Conservation (phyloP, 2,797 vertebrate species). For the Nothura maculosa region DNA sequence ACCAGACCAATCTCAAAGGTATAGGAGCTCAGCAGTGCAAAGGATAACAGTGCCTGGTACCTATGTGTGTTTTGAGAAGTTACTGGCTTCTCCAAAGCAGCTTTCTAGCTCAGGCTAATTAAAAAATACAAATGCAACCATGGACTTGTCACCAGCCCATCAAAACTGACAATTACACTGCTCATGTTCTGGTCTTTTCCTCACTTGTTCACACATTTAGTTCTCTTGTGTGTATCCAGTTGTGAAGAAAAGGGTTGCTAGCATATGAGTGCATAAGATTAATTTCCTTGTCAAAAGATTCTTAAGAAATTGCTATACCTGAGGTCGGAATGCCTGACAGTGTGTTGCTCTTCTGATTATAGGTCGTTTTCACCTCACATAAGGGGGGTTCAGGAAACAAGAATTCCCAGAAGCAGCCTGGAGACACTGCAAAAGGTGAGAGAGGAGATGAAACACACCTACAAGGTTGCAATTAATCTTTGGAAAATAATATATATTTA, state of each 20-base stretch:
- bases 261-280: not conserved
- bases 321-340: not conserved
- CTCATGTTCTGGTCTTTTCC: too few species aligned
- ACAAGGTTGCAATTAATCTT: not conserved
- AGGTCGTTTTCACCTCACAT: not conserved
- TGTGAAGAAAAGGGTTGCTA: not conserved
- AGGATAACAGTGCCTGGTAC: not conserved
- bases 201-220: not conserved
- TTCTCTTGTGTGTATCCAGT: not conserved
- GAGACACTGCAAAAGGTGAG: not conserved
- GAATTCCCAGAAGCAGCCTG: not conserved
- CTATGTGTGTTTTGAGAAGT: not conserved
- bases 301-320: not conserved
- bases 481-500: not conserved
- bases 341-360: not conserved
- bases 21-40: not conserved
- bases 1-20: not conserved
- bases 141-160: not conserved
- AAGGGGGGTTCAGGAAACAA: not conserved
- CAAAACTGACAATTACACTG: not conserved
- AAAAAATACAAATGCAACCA: not conserved
- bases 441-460: not conserved
- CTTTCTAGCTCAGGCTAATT: not conserved
- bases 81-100: not conserved
- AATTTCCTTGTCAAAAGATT: not conserved